Base-by-base conservation (phyloP, 2,888 invertebrate species). In the Papilio protenor region DNA sequence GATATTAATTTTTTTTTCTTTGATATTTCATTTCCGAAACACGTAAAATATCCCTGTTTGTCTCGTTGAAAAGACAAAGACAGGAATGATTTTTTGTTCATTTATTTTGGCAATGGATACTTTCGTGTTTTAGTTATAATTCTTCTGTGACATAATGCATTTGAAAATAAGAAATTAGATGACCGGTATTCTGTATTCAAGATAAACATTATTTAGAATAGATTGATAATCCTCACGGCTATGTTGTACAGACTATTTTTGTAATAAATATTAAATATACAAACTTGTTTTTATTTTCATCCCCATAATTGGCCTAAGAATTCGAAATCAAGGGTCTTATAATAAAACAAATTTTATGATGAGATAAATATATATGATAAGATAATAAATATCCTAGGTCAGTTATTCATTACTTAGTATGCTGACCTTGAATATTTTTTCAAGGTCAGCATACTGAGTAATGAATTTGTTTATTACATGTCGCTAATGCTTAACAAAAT, bases 201-300 rank as follows among this genome's bases (percentile, higher is more conserved):
- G 23, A 47, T 69, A 57, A 73, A 73, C 45, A 45, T n/a, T 71
- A 11, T 18, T 55, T 72, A 61, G 52, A 71, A 61, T 74, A 64
- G 64, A 73, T 75, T 61, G 55, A 52, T 73, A 76, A 64, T 77
- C 61, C 70, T 71, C 76, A 80, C 78, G 79, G 80, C 76, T 79
- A 77, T 81, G 72, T 80, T 85, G 84, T 85, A 85, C 82, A 85
- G 81, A 83, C 77, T 86, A 85, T 85, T 84, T 85, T 85, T 81
- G 72, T 83, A 82, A 83, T 82, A 81, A 83, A 81, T 59, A 73
- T 83, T 77, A 82, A 81, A 80, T 81, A 80, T 79, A 73, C 64
- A 23, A 61, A 74, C 79, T 78, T 74, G 73, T 47, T 61, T 74
- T 73, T 40, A 71, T 27, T 81, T 77, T 78, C 49, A 3, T 57